A percentile compares a stretch with the other conserved stretches of the same genome.
phyloP scores from a whole-genome alignment of 2,797 vertebrate species.

The Glyptemys insculpta region DNA sequence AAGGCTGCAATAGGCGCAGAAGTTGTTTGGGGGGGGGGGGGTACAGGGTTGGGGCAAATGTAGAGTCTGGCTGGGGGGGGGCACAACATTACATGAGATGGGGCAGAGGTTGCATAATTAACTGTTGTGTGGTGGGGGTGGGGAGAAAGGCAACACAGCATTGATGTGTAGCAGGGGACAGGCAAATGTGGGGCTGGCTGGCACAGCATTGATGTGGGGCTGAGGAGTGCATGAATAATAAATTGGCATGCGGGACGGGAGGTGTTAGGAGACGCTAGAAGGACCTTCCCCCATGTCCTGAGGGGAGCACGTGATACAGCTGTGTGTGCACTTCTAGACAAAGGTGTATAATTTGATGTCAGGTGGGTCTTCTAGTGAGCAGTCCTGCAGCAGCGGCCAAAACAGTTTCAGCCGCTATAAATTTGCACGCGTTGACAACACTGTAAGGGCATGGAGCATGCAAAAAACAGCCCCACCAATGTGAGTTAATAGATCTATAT shows the following conservation, averaged over 20 bases:
- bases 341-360: neutral
- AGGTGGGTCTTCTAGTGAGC: neutral
- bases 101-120: no score
- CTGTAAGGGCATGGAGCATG: fast-evolving
- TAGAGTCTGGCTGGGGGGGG: no score
- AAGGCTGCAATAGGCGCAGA: neutral
- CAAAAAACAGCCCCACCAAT: neutral
- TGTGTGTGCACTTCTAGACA: neutral
- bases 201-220: neutral
- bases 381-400: neutral
- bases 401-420: neutral
- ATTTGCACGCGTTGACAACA: neutral
- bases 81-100: no score
- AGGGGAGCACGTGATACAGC: neutral
- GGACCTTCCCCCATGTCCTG: neutral
- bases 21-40: no score
- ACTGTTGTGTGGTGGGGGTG: no score
- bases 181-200: no score
- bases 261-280: neutral
- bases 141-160: no score
- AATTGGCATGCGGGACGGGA: neutral
- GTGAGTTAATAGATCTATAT: neutral
- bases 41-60: neutral
- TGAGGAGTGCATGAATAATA: neutral
- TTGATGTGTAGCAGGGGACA: no score